Base-by-base conservation (phyloP, 2,888 invertebrate species). In the Pammene aurita region DNA sequence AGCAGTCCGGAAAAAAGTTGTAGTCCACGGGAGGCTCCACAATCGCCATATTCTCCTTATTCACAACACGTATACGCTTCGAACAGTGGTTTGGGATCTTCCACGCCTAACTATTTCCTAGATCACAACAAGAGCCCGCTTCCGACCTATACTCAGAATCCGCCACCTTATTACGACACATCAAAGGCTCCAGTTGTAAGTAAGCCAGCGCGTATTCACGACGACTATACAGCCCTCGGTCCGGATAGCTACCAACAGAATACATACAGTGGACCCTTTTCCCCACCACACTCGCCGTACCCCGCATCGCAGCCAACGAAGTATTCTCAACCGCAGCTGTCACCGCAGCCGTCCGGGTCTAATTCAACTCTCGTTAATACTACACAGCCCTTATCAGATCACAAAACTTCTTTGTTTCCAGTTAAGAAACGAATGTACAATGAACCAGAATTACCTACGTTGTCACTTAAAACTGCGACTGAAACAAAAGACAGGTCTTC, bases 1-100 rank as follows among this genome's bases (percentile, higher is more conserved):
- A 96, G 96, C 77, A 96, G 96, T 77, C 96, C 96, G 0, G 96
- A 97, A 76, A 97, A 96, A 81, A 96, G 96, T 75, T 96, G 96
- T 79, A 96, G 96, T 81, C 96, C 96, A 0, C 94, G 96, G 56
- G 95, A 96, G 76, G 95, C 95, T 66, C 95, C 95, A 0, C 90
- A 88, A 48, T 93, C 93, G 0, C 92, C 93, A 2, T 92, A 87
- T 74, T 90, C 93, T 0, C 86, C 89, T 7, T 92, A 92, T 72
- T 87, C 89, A 6, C 91, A 88, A 74, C 93, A 93, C 73, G 93
- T 93, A 2, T 93, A 93, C 71, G 92, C 87, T 13, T 84, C 87
- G 1, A 88, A 90, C 62, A 88, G 78, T 72, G 80, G 81, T 1
- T 73, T 84, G 14, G 89, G 86, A 1, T 85, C 88, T 0, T 71